Conservation (phyloP, 1,140 invertebrate species). For the Drosophila tani region DNA sequence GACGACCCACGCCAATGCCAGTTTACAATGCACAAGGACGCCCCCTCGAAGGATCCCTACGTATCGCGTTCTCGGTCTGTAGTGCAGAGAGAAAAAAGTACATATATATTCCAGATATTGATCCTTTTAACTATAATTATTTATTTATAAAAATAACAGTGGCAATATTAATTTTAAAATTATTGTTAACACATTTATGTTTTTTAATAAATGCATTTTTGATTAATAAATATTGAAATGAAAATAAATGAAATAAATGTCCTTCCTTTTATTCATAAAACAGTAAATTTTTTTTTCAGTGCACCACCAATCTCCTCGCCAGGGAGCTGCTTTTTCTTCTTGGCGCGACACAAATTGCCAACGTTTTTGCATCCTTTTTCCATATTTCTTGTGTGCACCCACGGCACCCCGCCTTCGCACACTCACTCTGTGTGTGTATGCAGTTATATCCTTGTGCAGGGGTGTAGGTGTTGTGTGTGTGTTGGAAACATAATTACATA, state of each 20-base stretch:
- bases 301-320: neutral
- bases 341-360: conserved; percentile 81
- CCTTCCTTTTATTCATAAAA: neutral
- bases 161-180: too few species aligned
- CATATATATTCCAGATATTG: too few species aligned
- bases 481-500: conserved; percentile 78
- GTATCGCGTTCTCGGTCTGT: too few species aligned
- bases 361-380: conserved; percentile 81
- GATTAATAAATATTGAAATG: too few species aligned
- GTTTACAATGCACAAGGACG: conserved; percentile 53
- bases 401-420: neutral
- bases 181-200: too few species aligned
- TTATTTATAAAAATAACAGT: too few species aligned
- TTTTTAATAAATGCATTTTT: too few species aligned
- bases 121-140: too few species aligned
- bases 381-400: conserved; percentile 65
- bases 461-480: conserved; percentile 47
- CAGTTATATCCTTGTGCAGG: conserved; percentile 4
- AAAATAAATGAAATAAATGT: too few species aligned
- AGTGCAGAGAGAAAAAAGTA: neutral
- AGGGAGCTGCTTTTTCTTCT: conserved; percentile 45
- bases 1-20: conserved; percentile 24
- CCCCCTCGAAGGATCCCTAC: conserved; percentile 25
- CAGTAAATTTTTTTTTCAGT: neutral
- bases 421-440: conserved; percentile 8